Conservation (phyloP, 2,888 invertebrate species). For the Hypomecis atomaria region DNA sequence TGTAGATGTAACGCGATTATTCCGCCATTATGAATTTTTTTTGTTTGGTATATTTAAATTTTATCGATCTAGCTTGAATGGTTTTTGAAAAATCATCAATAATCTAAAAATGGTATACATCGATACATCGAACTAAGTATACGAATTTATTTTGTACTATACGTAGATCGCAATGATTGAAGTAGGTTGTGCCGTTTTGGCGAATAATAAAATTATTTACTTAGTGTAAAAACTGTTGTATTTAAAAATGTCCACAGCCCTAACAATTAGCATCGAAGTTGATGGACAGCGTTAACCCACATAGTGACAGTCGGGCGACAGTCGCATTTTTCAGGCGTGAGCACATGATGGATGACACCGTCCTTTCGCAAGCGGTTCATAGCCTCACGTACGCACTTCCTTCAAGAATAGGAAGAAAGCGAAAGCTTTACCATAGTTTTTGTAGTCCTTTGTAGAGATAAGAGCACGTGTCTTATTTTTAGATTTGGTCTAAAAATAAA, state of each 20-base stretch:
- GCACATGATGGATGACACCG: constrained; percentile 28
- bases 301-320: constrained; percentile 33
- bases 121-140: too few species aligned
- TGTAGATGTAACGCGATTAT: too few species aligned
- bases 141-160: too few species aligned
- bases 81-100: too few species aligned
- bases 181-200: too few species aligned
- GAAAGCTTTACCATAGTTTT: constrained; percentile 1
- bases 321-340: constrained; percentile 19
- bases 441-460: not conserved
- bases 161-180: too few species aligned
- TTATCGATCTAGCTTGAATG: too few species aligned
- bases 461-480: not conserved
- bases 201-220: too few species aligned
- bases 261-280: constrained; percentile 28
- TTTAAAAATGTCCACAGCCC: constrained; percentile 13
- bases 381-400: constrained; percentile 17
- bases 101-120: too few species aligned
- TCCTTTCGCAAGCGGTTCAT: constrained; percentile 24
- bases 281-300: constrained; percentile 34
- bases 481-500: not conserved
- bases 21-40: too few species aligned
- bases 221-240: too few species aligned
- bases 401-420: constrained; percentile 12
- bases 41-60: too few species aligned